Conservation (phyloP, 2,113 vertebrate genomes). For the Cololabis saira region DNA sequence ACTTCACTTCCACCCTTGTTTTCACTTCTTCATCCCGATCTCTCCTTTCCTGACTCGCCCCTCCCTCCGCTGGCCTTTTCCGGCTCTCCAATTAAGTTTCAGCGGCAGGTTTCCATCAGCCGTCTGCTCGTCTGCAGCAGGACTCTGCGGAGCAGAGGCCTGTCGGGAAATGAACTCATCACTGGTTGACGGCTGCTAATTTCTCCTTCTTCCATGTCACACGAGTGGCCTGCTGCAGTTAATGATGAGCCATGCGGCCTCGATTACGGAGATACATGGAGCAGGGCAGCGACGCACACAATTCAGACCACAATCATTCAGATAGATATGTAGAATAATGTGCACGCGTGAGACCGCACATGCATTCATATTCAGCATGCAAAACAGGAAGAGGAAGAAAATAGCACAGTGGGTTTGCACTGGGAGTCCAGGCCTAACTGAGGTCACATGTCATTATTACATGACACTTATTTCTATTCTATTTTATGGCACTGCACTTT, state of each 20-base stretch:
- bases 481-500: too few relatives aligned
- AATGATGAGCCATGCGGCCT: conserved; percentile 94
- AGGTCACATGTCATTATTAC: too few relatives aligned
- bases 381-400: background rate
- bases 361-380: conserved; percentile 34
- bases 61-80: conserved; percentile 78
- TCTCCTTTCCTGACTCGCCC: conserved; percentile 31
- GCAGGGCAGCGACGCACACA: conserved; percentile 76
- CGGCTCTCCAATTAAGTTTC: conserved; percentile 89
- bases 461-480: too few relatives aligned
- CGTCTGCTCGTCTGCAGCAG: conserved; percentile 71
- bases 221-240: conserved; percentile 92
- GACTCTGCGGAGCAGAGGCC: conserved; percentile 77
- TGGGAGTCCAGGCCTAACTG: background rate
- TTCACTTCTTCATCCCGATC: conserved; percentile 28
- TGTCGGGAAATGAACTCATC: conserved; percentile 99
- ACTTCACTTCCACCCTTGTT: background rate
- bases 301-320: conserved; percentile 72
- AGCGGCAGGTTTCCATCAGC: conserved; percentile 92
- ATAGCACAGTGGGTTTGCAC: background rate
- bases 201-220: conserved; percentile 95
- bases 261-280: conserved; percentile 90
- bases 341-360: conserved; percentile 8
- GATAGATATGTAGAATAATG: conserved; percentile 48
- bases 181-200: conserved; percentile 97